Percentiles rank a stretch among this genome's conserved stretches.
Evolutionary conservation across 2,113 vertebrate genomes (phyloP).

Genomic region (Saguinus imperator): DNA sequence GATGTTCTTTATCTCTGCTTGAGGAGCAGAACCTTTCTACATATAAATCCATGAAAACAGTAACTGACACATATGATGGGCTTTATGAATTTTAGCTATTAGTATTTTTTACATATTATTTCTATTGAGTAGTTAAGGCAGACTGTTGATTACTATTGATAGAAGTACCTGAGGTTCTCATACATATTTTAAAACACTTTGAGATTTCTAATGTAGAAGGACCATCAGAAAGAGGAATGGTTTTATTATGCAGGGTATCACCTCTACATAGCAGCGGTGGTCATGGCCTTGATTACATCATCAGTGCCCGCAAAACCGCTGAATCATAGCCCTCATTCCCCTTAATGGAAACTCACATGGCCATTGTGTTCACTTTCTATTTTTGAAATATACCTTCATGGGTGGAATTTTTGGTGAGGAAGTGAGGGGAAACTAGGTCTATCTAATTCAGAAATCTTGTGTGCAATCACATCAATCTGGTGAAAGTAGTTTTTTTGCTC

Average conservation of each 20-base stretch:
- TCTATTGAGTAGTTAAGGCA: neutral
- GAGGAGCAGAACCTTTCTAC: neutral
- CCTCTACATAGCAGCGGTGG: slow-evolving; percentile 52
- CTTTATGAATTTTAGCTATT: slow-evolving; percentile 16
- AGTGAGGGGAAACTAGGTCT: neutral
- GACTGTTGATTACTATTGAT: neutral
- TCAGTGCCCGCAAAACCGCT: slow-evolving; percentile 31
- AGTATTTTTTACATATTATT: slow-evolving; percentile 21
- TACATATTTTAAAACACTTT: slow-evolving; percentile 24
- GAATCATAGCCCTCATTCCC: slow-evolving; percentile 20
- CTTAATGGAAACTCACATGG: slow-evolving; percentile 54
- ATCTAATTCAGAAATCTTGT: slow-evolving; percentile 29
- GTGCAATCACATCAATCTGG: neutral
- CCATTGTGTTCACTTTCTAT: slow-evolving; percentile 64
- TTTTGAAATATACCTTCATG: slow-evolving; percentile 65
- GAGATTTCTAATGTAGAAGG: neutral
- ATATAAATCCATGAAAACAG: neutral
- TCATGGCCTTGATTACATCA: slow-evolving; percentile 40
- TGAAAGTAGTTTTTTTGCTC: slow-evolving; percentile 19
- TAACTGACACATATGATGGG: neutral
- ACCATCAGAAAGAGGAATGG: neutral
- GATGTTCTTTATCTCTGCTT: neutral
- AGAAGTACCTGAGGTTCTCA: neutral
- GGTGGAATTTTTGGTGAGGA: slow-evolving; percentile 57
- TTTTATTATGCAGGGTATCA: slow-evolving; percentile 32